Base-by-base conservation (phyloP, 2,797 vertebrate species). In the Phyllotis vaccarum region DNA sequence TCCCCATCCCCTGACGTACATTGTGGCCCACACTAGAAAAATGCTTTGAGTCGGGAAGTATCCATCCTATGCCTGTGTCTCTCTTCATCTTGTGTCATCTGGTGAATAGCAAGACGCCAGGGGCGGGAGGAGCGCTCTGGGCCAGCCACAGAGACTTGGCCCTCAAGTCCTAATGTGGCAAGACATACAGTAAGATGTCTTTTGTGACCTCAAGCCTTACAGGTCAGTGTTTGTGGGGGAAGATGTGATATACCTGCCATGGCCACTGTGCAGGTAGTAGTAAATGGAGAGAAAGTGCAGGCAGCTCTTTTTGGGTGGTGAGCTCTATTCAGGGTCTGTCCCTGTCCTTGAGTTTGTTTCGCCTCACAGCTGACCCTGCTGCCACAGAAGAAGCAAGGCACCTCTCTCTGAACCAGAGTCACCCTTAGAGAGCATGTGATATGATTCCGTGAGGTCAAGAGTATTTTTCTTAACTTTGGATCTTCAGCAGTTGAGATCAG, bases 131-230 rank as follows among this genome's bases (percentile, higher is more conserved):
- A 54, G 87, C 74, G 89, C 91, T 81, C 97, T 6, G 0, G 3
- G 70, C 24, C 6, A 97, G 91, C 96, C 75, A 89, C 97, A 60
- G 95, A 97, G 80, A 96, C 90, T 91, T n/a, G 46, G 95, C 75
- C 96, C 96, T 96, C 95, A 95, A 93, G 92, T 89, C 49, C 0
- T 83, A 58, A 95, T 46, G 10, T 75, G 96, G 97, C 92, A 95
- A 52, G 97, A 97, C 95, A 93, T 95, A 96, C 97, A 96, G 80
- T 98, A 93, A 96, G 96, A 94, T 95, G 94, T 97, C 96, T 97
- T 98, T 43, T 92, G 94, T 97, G 95, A 95, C 98, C 97, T 97
- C 96, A 98, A 98, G 95, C 98, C 98, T 98, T 98, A 97, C 24
- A 43, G 19, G 34, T 43, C 97, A 82, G 88, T 49, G 91, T 93